Percentiles rank a stretch among this genome's conserved stretches.
phyloP scores from a whole-genome alignment of 2,797 vertebrate genomes.

The Cebuella pygmaea region DNA sequence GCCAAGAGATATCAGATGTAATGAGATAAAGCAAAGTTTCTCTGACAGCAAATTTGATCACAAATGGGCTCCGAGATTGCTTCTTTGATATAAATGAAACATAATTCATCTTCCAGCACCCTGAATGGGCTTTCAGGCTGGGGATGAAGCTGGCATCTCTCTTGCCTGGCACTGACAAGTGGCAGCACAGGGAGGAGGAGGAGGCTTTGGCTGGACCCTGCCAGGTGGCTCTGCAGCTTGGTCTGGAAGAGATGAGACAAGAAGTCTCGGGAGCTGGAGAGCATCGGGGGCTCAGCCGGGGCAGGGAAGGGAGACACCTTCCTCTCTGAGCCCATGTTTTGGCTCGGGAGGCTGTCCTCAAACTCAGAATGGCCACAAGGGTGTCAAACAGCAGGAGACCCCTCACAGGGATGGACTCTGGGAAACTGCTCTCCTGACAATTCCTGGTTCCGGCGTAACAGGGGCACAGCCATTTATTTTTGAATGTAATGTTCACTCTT shows the following conservation, averaged over 20 bases:
- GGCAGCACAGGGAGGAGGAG: constrained; percentile 60
- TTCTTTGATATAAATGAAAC: constrained; percentile 91
- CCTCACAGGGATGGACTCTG: neutral
- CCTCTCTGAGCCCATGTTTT: neutral
- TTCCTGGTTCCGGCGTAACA: neutral
- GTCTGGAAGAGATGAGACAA: neutral
- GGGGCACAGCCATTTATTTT: neutral
- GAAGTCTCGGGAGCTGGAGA: fast-evolving
- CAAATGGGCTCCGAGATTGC: constrained; percentile 90
- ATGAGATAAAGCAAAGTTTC: constrained; percentile 91
- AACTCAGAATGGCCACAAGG: neutral
- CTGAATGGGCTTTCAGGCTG: constrained; percentile 84
- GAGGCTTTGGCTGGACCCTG: neutral
- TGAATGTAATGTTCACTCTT: neutral
- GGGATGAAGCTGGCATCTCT: constrained; percentile 84
- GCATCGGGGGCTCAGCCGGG: fast-evolving
- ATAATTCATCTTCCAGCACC: constrained; percentile 89
- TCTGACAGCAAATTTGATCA: constrained; percentile 91
- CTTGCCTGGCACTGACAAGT: constrained; percentile 80
- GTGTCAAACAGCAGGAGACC: neutral
- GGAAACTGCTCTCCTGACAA: neutral
- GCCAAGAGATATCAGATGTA: constrained; percentile 90
- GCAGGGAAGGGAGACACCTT: neutral
- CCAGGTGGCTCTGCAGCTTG: neutral
- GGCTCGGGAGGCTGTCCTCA: neutral